Conservation (phyloP, 2,888 invertebrate species). For the Mycogona germanica region DNA sequence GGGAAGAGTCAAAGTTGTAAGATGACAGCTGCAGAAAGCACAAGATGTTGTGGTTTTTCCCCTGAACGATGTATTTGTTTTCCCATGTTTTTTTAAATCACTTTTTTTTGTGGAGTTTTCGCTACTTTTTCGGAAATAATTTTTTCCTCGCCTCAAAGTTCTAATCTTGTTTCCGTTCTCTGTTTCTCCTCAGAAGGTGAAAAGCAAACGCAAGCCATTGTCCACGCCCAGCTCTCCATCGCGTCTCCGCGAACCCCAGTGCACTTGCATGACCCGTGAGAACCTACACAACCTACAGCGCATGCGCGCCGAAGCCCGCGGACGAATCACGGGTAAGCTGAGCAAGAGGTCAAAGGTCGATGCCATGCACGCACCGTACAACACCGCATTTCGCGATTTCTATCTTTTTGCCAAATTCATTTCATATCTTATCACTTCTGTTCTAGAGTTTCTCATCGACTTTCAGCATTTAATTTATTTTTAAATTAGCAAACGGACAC, state of each 20-base stretch:
- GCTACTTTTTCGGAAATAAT: background rate
- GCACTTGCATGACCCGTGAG: slow-evolving; percentile 90
- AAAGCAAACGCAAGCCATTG: slow-evolving; percentile 71
- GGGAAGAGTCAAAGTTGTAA: no score
- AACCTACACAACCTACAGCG: slow-evolving; percentile 52
- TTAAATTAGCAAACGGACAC: no score
- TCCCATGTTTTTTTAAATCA: no score
- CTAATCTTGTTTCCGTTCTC: background rate
- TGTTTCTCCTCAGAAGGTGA: slow-evolving; percentile 28
- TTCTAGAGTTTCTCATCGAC: no score
- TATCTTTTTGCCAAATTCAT: no score
- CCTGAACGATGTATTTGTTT: no score
- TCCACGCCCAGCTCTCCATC: slow-evolving; percentile 91
- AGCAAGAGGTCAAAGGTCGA: background rate
- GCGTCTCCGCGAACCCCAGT: slow-evolving; percentile 68
- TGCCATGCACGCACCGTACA: no score
- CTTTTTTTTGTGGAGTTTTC: background rate
- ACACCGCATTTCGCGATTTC: no score
- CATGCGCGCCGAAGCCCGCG: slow-evolving; percentile 45
- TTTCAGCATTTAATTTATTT: no score
- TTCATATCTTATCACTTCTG: no score
- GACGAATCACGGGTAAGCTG: slow-evolving; percentile 20
- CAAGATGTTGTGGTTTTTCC: no score
- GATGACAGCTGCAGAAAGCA: no score
- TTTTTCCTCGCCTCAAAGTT: background rate